phyloP scores from a whole-genome alignment of 2,888 invertebrate genomes.

The Kuschelorhynchus macadamiae region DNA sequence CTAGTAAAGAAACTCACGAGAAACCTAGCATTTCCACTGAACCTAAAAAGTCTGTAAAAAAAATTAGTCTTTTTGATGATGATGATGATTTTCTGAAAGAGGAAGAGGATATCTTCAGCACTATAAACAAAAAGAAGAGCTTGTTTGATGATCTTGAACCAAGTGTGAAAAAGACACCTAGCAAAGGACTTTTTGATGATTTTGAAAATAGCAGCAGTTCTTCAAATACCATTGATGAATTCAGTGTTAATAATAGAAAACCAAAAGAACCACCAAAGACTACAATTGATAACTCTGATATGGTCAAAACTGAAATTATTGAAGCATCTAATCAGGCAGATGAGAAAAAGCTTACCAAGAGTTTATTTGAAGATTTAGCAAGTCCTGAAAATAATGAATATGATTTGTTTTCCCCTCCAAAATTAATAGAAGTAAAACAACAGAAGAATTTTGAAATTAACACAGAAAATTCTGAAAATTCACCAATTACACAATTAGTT shows the following conservation, averaged over 20 bases:
- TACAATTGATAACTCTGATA: background rate
- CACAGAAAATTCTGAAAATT: too few species aligned
- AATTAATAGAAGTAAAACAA: too few species aligned
- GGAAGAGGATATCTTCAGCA: constrained; percentile 52
- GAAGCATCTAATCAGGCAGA: background rate
- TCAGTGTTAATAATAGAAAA: too few species aligned
- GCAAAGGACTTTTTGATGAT: background rate
- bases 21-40: constrained; percentile 8
- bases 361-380: constrained; percentile 14
- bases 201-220: background rate
- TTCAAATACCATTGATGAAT: background rate
- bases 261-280: background rate
- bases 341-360: constrained; percentile 1
- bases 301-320: background rate
- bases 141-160: constrained; percentile 9
- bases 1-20: constrained; percentile 5
- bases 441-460: too few species aligned
- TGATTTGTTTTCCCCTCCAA: background rate
- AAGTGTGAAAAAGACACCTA: too few species aligned
- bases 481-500: too few species aligned
- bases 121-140: constrained; percentile 11
- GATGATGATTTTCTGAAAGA: constrained; percentile 47
- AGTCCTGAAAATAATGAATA: background rate
- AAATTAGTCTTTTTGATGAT: constrained; percentile 52
- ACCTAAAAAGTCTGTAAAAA: constrained; percentile 33